phyloP scores from a whole-genome alignment of 2,797 vertebrate species.

The Morelia viridis region DNA sequence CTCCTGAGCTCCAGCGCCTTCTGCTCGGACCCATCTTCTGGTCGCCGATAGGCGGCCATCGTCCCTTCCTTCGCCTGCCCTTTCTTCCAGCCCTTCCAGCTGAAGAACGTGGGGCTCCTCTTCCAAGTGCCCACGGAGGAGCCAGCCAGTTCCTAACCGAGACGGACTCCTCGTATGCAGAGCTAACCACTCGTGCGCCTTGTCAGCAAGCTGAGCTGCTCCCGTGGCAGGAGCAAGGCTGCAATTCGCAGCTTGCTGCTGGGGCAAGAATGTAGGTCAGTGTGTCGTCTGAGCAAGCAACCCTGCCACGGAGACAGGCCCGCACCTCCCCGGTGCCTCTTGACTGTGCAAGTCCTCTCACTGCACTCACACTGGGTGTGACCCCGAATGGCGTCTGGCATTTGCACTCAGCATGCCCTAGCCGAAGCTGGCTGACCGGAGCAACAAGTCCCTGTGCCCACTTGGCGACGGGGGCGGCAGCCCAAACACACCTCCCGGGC shows the following conservation, averaged over 20 bases:
- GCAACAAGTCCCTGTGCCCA: background rate
- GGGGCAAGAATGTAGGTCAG: slow-evolving; percentile 1
- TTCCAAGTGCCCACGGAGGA: background rate
- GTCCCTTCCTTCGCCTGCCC: background rate
- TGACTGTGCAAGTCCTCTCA: background rate
- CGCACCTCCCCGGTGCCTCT: background rate
- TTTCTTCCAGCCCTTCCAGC: background rate
- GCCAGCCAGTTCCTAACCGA: background rate
- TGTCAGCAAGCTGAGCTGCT: background rate
- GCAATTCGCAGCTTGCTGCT: too few relatives aligned
- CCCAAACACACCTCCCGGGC: background rate
- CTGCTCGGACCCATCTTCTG: background rate
- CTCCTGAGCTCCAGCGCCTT: background rate
- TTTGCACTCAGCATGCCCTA: background rate
- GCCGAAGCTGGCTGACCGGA: background rate
- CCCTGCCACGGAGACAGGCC: background rate
- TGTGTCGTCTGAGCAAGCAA: background rate
- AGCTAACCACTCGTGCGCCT: fast-evolving
- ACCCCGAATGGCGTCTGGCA: background rate
- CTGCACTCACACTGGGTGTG: background rate
- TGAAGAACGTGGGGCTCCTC: background rate
- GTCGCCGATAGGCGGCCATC: background rate
- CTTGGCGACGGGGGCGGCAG: background rate
- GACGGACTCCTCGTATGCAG: background rate
- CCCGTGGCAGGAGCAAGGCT: background rate